Percentiles rank a stretch among this genome's conserved stretches.
Conservation (phyloP, 2,797 vertebrate species). For the Pangasius djambal region DNA sequence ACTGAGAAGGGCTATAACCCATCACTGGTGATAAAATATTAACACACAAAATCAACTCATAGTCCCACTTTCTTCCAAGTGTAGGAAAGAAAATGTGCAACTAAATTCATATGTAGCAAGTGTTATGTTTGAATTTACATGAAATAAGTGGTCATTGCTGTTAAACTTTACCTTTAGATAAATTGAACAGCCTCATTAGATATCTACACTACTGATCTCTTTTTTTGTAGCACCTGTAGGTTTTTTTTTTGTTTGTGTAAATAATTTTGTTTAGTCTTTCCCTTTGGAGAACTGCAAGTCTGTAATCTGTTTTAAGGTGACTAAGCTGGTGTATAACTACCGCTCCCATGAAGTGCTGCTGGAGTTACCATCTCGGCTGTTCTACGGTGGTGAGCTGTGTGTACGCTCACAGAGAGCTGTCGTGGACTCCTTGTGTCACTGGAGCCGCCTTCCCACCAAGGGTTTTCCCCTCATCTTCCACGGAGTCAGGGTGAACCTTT, state of each 20-base stretch:
- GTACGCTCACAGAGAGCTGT: conserved; percentile 76
- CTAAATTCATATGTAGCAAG: background rate
- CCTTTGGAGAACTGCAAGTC: background rate
- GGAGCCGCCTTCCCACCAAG: conserved; percentile 86
- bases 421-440: conserved; percentile 83
- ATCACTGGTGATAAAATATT: conserved; percentile 78
- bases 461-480: conserved; percentile 92
- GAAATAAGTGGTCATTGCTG: background rate
- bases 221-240: background rate
- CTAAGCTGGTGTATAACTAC: conserved; percentile 94
- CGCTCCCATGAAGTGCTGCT: conserved; percentile 87
- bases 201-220: background rate
- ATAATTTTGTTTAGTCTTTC: background rate
- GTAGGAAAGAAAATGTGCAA: background rate
- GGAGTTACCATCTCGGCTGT: conserved; percentile 86
- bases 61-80: background rate
- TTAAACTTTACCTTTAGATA: background rate
- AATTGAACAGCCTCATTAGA: background rate
- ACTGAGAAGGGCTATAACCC: conserved; percentile 89
- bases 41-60: background rate
- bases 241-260: background rate
- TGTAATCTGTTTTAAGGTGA: conserved; percentile 77
- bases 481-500: conserved; percentile 81
- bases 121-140: background rate
- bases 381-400: conserved; percentile 87